Evolutionary conservation across 1,140 invertebrate genomes (phyloP).

Genomic region (Bombus confusus): DNA sequence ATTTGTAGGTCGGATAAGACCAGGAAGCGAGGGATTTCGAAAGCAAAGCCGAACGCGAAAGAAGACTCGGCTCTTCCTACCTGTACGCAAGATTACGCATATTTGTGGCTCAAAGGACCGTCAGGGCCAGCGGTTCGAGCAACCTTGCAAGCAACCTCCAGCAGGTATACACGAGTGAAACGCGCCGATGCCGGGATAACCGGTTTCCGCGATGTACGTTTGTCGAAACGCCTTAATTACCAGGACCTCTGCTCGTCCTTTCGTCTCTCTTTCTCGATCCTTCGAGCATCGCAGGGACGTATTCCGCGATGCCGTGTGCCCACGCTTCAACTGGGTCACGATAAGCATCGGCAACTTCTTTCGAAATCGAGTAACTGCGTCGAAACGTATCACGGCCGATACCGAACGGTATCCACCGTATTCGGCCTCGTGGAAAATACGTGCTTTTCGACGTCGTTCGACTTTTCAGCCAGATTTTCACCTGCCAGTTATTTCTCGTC

Average conservation of each 20-base stretch:
- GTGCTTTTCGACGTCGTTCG: neutral
- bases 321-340: neutral
- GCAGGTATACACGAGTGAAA: conserved; percentile 56
- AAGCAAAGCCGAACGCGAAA: neutral
- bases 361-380: neutral
- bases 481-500: neutral
- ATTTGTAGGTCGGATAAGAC: neutral
- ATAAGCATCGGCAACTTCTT: neutral
- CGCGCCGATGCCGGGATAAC: conserved; percentile 58
- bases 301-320: neutral
- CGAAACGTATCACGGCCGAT: neutral
- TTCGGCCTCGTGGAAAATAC: neutral
- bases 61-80: neutral
- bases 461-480: neutral
- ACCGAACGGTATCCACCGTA: neutral
- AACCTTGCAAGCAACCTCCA: conserved; percentile 56
- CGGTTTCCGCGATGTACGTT: conserved; percentile 68
- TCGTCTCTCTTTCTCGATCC: conserved; percentile 41
- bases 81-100: conserved; percentile 59
- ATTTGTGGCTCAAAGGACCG: conserved; percentile 64
- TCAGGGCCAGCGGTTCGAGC: conserved; percentile 53
- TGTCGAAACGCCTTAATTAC: conserved; percentile 75
- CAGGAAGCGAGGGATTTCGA: conserved; percentile 14
- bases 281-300: conserved; percentile 32
- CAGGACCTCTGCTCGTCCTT: conserved; percentile 58